Conservation (phyloP, 2,113 vertebrate genomes). For the Xenus cinereus region DNA sequence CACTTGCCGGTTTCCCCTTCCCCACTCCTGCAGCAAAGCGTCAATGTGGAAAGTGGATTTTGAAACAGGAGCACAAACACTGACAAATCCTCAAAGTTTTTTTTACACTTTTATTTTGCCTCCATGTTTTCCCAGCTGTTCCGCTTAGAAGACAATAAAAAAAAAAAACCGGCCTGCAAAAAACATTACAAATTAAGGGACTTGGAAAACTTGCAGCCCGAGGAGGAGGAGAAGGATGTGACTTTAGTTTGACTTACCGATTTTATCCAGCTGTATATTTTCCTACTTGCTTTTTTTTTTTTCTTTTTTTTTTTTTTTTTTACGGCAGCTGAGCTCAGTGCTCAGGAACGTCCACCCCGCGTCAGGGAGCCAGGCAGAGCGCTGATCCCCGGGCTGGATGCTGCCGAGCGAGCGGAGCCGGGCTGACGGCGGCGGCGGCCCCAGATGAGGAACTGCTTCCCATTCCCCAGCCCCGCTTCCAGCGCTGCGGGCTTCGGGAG, state of each 20-base stretch:
- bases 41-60: neutral
- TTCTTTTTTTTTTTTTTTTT: neutral
- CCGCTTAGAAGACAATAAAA: neutral
- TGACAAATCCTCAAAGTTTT: neutral
- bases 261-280: slow-evolving; percentile 46
- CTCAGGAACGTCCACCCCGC: slow-evolving; percentile 44
- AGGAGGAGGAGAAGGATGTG: neutral
- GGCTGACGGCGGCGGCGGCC: neutral
- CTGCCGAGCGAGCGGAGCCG: neutral
- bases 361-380: neutral
- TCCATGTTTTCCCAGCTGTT: slow-evolving; percentile 45
- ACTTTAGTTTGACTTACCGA: slow-evolving; percentile 54
- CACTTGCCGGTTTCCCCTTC: neutral
- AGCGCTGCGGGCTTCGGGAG: slow-evolving; percentile 17
- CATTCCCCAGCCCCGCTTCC: slow-evolving; percentile 22
- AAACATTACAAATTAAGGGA: neutral
- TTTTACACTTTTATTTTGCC: neutral
- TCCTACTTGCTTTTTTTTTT: slow-evolving; percentile 37
- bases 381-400: slow-evolving; percentile 6
- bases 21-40: neutral
- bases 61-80: neutral
- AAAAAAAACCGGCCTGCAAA: neutral
- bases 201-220: neutral
- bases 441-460: slow-evolving; percentile 21
- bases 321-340: slow-evolving; percentile 60